Evolutionary conservation across 2,797 vertebrate genomes (phyloP).

Genomic region (Mus spretus): DNA sequence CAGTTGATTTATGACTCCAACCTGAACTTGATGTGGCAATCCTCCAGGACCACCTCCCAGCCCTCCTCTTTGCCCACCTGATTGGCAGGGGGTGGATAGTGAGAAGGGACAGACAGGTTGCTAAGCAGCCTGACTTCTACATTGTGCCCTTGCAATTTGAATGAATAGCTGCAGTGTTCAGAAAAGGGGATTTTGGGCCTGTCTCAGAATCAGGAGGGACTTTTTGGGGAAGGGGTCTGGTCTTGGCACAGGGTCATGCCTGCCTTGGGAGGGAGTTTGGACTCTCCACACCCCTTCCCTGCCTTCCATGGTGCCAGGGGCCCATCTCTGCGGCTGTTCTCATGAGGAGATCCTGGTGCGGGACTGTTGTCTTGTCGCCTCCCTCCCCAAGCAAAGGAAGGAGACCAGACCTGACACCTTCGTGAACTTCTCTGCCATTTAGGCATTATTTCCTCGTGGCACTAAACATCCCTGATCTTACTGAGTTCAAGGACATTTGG

Average conservation of each 20-base stretch:
- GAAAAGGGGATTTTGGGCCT: slow-evolving; percentile 77
- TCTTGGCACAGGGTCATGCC: neutral
- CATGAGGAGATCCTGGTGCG: neutral
- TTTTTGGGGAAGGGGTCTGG: neutral
- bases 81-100: slow-evolving; percentile 62
- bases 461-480: neutral
- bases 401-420: neutral
- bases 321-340: neutral
- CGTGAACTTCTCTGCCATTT: neutral
- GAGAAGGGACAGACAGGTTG: slow-evolving; percentile 51
- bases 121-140: slow-evolving; percentile 82
- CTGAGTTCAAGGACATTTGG: neutral
- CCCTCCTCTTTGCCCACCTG: slow-evolving; percentile 81
- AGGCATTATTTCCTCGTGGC: neutral
- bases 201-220: slow-evolving; percentile 15
- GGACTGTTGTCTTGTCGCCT: neutral
- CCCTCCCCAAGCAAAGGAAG: neutral
- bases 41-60: slow-evolving; percentile 12
- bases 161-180: slow-evolving; percentile 87
- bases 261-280: neutral
- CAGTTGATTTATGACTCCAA: slow-evolving; percentile 66
- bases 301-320: neutral
- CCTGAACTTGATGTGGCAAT: slow-evolving; percentile 65
- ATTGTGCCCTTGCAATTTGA: slow-evolving; percentile 71
- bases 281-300: neutral